Evolutionary conservation across 2,113 vertebrate species (phyloP).

Genomic region (Girardinichthys multiradiatus): DNA sequence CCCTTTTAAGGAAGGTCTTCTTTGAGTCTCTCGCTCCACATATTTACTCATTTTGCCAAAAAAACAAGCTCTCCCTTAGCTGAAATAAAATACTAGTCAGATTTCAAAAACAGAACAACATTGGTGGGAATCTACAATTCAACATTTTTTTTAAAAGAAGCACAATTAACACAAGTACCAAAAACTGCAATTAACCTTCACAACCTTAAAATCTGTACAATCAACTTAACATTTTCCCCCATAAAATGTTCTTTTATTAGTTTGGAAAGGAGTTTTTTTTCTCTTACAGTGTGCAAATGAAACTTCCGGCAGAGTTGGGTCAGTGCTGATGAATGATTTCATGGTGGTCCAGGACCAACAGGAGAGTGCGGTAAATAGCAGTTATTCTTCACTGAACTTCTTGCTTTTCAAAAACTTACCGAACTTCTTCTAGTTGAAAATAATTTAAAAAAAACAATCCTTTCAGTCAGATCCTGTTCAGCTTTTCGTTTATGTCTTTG

Average conservation of each 20-base stretch:
- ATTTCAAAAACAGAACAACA: conserved; percentile 8
- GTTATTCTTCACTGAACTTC: background rate
- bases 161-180: conserved; percentile 22
- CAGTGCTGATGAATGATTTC: conserved; percentile 5
- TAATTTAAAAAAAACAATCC: background rate
- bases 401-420: background rate
- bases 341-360: conserved; percentile 14
- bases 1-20: background rate
- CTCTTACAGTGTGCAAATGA: conserved; percentile 63
- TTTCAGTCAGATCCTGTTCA: conserved; percentile 26
- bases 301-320: conserved; percentile 29
- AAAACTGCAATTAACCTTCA: conserved; percentile 32
- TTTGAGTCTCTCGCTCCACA: conserved; percentile 10
- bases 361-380: conserved; percentile 11
- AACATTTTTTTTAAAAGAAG: background rate
- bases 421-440: background rate
- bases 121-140: background rate
- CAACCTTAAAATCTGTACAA: conserved; percentile 27
- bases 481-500: conserved; percentile 48
- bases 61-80: conserved; percentile 3
- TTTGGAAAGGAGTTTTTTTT: conserved; percentile 49
- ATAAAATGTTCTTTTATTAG: conserved; percentile 17
- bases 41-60: background rate
- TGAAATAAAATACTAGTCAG: conserved; percentile 1
- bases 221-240: conserved; percentile 8